These are phyloP conservation scores for Sphenopsis melanotis DNA, from an alignment of 2,797 vertebrate genomes.

Conservation along the genomic window DNA sequence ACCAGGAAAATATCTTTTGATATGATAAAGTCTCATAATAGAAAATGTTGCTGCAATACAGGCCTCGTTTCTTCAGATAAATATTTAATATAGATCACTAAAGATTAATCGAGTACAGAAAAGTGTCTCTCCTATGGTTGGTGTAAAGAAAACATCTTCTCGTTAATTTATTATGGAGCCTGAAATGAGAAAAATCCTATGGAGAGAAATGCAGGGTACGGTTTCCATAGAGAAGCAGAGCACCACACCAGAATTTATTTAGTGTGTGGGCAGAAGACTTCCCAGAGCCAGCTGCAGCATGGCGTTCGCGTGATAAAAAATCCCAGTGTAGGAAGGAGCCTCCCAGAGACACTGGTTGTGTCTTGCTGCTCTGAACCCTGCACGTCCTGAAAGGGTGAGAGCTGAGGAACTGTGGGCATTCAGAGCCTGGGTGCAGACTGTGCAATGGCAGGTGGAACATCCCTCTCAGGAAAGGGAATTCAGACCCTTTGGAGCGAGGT, in stretches of 20 bases:
- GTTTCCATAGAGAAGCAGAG: constrained; percentile 67
- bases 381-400: background rate
- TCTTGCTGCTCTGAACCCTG: background rate
- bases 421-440: background rate
- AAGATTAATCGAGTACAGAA: constrained; percentile 77
- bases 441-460: fast-evolving
- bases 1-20: constrained; percentile 69
- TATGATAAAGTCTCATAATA: constrained; percentile 77
- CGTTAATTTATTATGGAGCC: constrained; percentile 69
- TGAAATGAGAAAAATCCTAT: constrained; percentile 66
- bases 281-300: constrained; percentile 59
- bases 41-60: constrained; percentile 75
- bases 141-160: constrained; percentile 67
- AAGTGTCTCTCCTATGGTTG: constrained; percentile 54
- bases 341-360: background rate
- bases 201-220: constrained; percentile 12
- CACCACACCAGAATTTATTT: constrained; percentile 55
- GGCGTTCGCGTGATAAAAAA: background rate
- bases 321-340: background rate
- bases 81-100: constrained; percentile 81
- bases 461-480: background rate
- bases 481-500: background rate
- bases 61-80: constrained; percentile 75
- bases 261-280: constrained; percentile 56
- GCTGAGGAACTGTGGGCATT: fast-evolving